Base-by-base conservation (phyloP, 1,140 invertebrate species). In the Drosophila oshimai region DNA sequence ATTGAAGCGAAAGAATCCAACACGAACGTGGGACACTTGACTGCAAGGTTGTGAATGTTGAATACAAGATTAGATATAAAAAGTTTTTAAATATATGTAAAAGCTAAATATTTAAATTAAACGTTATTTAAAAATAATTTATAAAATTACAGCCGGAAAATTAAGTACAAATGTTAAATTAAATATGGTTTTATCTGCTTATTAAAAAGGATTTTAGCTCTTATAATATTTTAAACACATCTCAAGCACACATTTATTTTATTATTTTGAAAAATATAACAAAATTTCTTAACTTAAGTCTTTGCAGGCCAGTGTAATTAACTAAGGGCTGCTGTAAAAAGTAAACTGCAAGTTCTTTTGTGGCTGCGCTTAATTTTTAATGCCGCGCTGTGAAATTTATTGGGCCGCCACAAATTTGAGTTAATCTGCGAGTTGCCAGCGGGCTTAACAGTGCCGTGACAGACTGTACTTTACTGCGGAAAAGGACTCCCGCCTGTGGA, bases 321-420 rank as follows among this genome's bases (percentile, higher is more conserved):
- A 36, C 36, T 58, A 28, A 41, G 31, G 53, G 20, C 53, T 33
- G 53, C 29, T 28, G 55, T 33, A 41, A 37, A 50, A 77, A 84
- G 74, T 55, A 74, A 57, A 45, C 77, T 65, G 80, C 71, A 75
- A 72, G 58, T 72, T 54, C 61, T 71, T 74, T 50, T 72, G 47
- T 68, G 64, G 50, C 47, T 45, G 22, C 71, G 74, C 80, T 84
- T 86, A 84, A 84, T 84, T 84, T 86, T 84, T 86, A 84, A 84
- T 86, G 71, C 80, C 64, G 36, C 46, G 34, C 57, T 61, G 29
- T 75, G 57, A 86, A 86, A 86, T 86, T 84, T 84, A 84, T 86
- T 86, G 71, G 74, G 42, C 71, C 67, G 75, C 79, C 75, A 86
- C 79, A 84, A 84, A 84, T 84, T 79, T 75, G 80, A 86, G 71